These are phyloP conservation scores for Metellina segmentata DNA, from an alignment of 2,888 invertebrate genomes.

Conservation along the genomic window DNA sequence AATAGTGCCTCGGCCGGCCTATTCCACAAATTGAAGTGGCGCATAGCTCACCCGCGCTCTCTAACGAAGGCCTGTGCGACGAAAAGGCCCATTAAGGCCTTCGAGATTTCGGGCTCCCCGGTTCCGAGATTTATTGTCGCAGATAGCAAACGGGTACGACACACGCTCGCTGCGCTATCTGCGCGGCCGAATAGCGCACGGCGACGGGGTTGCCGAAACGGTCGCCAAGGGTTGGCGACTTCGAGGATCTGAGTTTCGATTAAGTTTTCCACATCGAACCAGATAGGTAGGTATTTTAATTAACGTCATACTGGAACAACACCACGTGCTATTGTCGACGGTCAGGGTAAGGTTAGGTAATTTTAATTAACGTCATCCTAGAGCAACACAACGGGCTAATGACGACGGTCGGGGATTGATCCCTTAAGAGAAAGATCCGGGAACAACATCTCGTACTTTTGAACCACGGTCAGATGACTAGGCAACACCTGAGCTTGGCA, in stretches of 20 bases:
- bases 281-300: too few species aligned
- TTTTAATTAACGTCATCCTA: too few species aligned
- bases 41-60: conserved; percentile 65
- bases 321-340: too few species aligned
- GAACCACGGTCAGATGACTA: too few species aligned
- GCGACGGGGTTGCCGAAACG: conserved; percentile 36
- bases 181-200: conserved; percentile 1
- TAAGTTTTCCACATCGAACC: not conserved
- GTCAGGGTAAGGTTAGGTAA: too few species aligned
- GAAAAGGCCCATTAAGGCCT: conserved; percentile 69
- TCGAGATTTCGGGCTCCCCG: conserved; percentile 39
- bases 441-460: too few species aligned
- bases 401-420: too few species aligned
- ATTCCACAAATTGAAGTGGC: conserved; percentile 71
- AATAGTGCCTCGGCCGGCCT: conserved; percentile 60
- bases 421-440: too few species aligned
- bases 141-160: conserved; percentile 70
- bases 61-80: conserved; percentile 51
- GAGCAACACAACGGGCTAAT: too few species aligned
- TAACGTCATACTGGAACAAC: too few species aligned
- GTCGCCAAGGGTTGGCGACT: not conserved
- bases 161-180: conserved; percentile 50
- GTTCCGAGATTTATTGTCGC: conserved; percentile 49
- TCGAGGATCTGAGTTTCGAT: not conserved
- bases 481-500: too few species aligned